These are phyloP conservation scores for Brachystomella parvula DNA, from an alignment of 1,140 invertebrate genomes.

Conservation along the genomic window DNA sequence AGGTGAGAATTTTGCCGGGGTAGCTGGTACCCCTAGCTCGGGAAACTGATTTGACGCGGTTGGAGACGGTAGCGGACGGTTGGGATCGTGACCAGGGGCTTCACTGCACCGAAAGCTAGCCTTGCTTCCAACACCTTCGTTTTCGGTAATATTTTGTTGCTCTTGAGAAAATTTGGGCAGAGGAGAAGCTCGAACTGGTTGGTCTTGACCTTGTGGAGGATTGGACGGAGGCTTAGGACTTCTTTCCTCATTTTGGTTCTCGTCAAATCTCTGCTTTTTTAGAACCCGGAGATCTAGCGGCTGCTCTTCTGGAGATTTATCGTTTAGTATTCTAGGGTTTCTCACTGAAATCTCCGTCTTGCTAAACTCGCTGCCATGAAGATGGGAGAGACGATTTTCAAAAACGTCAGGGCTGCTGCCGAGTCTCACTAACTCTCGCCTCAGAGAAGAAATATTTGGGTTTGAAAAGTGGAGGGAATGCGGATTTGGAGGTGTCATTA, in stretches of 20 bases:
- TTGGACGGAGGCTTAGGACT: neutral
- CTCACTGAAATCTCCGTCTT: too few relatives aligned
- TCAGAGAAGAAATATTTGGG: neutral
- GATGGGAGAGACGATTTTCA: neutral
- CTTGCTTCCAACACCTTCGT: conserved; percentile 21
- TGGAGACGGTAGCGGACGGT: neutral
- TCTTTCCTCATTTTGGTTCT: conserved; percentile 59
- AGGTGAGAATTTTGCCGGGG: conserved; percentile 8
- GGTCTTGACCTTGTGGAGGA: conserved; percentile 38
- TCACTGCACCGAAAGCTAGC: conserved; percentile 45
- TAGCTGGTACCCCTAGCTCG: neutral
- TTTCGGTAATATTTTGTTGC: too few relatives aligned
- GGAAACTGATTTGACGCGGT: conserved; percentile 12
- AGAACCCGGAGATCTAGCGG: conserved; percentile 74
- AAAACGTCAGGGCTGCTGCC: neutral
- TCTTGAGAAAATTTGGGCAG: too few relatives aligned
- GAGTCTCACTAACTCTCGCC: neutral
- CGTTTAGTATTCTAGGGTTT: too few relatives aligned
- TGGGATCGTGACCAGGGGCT: neutral
- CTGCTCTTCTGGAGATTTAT: conserved; percentile 52
- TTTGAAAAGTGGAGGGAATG: neutral
- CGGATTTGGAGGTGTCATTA: conserved; percentile 26
- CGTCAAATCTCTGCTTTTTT: conserved; percentile 67
- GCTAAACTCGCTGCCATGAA: neutral
- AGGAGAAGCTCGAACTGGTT: too few relatives aligned